Conservation (phyloP, 2,888 invertebrate species). For the Ashinkailepas kermadecensis region DNA sequence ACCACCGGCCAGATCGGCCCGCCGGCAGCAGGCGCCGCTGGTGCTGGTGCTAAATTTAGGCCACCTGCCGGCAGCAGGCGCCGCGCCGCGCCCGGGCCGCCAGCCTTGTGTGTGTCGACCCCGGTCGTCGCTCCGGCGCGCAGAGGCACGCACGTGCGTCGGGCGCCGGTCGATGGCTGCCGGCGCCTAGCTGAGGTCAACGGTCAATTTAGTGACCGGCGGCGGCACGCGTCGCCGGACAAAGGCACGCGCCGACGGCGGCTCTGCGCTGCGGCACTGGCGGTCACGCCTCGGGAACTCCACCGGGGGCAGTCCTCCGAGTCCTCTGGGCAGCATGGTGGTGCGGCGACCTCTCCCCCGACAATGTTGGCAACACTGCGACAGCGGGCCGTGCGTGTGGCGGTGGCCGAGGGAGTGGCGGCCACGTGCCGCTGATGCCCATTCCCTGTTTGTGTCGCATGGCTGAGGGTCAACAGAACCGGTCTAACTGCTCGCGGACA, state of each 20-base stretch:
- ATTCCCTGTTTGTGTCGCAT: too few species aligned
- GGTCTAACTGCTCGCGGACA: too few species aligned
- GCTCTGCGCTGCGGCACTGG: not conserved
- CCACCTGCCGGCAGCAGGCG: not conserved
- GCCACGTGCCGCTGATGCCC: too few species aligned
- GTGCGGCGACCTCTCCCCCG: too few species aligned
- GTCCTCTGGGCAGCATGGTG: too few species aligned
- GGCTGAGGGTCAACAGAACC: too few species aligned
- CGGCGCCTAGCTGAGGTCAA: not conserved
- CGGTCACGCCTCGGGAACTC: too few species aligned
- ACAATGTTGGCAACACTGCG: too few species aligned
- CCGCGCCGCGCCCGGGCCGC: not conserved
- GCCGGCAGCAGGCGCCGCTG: not conserved
- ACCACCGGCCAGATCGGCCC: not conserved
- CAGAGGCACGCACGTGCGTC: not conserved
- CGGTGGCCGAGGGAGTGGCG: too few species aligned
- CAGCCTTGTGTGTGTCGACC: not conserved
- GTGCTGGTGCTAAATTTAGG: not conserved
- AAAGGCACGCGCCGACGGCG: not conserved
- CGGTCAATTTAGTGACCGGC: not conserved
- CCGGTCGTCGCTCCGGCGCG: not conserved
- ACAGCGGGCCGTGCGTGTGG: too few species aligned
- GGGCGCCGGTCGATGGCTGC: not conserved
- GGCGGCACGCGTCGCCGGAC: not conserved
- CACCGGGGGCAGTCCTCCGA: too few species aligned